These are phyloP conservation scores for Lordiphosa andalusiaca DNA, from an alignment of 2,888 invertebrate species.

Conservation along the genomic window DNA sequence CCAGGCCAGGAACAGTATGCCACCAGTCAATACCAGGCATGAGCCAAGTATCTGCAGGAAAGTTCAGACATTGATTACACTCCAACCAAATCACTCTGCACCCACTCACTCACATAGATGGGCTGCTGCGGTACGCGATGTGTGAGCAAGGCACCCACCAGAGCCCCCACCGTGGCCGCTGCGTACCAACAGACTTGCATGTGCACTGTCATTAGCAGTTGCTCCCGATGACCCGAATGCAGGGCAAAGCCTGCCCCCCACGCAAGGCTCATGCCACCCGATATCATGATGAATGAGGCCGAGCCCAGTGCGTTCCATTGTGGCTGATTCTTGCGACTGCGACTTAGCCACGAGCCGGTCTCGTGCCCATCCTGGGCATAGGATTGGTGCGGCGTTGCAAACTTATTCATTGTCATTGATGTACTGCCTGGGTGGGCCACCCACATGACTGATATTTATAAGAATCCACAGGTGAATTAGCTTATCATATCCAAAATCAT, in stretches of 20 bases:
- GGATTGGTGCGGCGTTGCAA: constrained; percentile 31
- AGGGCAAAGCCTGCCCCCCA: constrained; percentile 68
- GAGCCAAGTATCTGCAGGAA: constrained; percentile 53
- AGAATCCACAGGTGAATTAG: constrained; percentile 47
- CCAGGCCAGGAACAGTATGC: constrained; percentile 58
- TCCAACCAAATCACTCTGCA: not conserved
- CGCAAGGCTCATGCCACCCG: constrained; percentile 75
- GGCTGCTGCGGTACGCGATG: constrained; percentile 59
- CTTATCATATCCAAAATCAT: constrained; percentile 53
- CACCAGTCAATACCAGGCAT: constrained; percentile 62
- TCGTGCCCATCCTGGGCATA: constrained; percentile 26
- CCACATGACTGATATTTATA: constrained; percentile 40
- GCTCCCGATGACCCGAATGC: constrained; percentile 52
- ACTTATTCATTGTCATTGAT: constrained; percentile 49
- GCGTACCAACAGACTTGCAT: constrained; percentile 71
- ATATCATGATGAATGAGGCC: constrained; percentile 60
- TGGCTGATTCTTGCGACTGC: constrained; percentile 55
- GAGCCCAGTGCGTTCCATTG: constrained; percentile 66
- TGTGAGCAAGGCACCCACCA: constrained; percentile 53
- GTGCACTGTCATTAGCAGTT: constrained; percentile 31
- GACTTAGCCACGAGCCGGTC: constrained; percentile 35
- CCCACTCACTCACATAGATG: constrained; percentile 60
- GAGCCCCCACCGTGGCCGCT: constrained; percentile 68
- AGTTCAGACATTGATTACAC: not conserved
- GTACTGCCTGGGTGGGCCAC: constrained; percentile 22